phyloP scores from a whole-genome alignment of 2,113 vertebrate genomes.

The Corythoichthys intestinalis region DNA sequence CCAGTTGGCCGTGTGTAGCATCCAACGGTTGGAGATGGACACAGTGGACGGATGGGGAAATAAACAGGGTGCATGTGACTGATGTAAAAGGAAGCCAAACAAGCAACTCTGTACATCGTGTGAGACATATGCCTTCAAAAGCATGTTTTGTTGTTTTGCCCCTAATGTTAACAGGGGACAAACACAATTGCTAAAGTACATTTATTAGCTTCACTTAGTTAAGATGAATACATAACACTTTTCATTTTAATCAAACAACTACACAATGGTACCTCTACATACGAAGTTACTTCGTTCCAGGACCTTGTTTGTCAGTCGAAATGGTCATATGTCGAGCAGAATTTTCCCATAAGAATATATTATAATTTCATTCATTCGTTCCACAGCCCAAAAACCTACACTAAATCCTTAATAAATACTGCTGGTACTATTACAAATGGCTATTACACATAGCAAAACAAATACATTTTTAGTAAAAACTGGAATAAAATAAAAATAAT shows the following conservation, averaged over 20 bases:
- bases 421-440: too few relatives aligned
- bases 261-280: too few relatives aligned
- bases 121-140: conserved; percentile 20
- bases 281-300: too few relatives aligned
- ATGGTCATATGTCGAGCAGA: too few relatives aligned
- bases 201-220: not conserved
- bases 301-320: too few relatives aligned
- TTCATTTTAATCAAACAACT: not conserved
- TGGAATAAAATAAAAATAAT: too few relatives aligned
- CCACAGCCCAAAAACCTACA: too few relatives aligned
- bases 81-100: conserved; percentile 38
- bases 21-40: conserved; percentile 19
- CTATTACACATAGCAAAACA: too few relatives aligned
- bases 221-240: not conserved
- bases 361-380: too few relatives aligned
- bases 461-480: too few relatives aligned
- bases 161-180: not conserved
- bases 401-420: too few relatives aligned
- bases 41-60: conserved; percentile 39
- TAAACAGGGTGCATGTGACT: conserved; percentile 66
- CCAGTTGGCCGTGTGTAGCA: conserved; percentile 37
- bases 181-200: not conserved
- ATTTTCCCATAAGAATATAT: too few relatives aligned
- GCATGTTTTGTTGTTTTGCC: not conserved
- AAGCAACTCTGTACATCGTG: conserved; percentile 37